A percentile compares a stretch with the other conserved stretches of the same genome.
Conservation (phyloP, 2,797 vertebrate species). For the Borostomias antarcticus region DNA sequence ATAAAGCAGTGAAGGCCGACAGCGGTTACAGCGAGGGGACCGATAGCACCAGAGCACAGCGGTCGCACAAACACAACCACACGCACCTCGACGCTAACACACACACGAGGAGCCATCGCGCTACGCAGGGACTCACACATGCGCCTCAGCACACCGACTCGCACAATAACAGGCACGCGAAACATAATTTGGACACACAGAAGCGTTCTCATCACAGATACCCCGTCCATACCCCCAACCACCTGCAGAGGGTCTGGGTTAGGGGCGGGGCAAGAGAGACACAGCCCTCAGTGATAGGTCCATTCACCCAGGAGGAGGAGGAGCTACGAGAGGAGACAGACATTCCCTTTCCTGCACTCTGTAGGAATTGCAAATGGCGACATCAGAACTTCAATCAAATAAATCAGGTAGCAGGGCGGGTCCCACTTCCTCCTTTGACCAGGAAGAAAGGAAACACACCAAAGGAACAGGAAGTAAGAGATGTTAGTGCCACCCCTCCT, state of each 20-base stretch:
- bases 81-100: constrained; percentile 1
- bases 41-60: constrained; percentile 29
- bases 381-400: constrained; percentile 43
- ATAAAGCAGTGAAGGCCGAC: constrained; percentile 80
- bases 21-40: constrained; percentile 76
- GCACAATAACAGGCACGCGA: constrained; percentile 26
- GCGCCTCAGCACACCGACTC: constrained; percentile 18
- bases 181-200: constrained; percentile 17
- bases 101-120: background rate
- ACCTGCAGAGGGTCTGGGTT: constrained; percentile 67
- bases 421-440: constrained; percentile 66
- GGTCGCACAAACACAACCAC: constrained; percentile 15
- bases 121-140: constrained; percentile 1
- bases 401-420: constrained; percentile 54
- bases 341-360: constrained; percentile 45
- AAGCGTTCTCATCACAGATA: constrained; percentile 49
- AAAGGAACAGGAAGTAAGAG: constrained; percentile 37
- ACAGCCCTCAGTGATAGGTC: constrained; percentile 41
- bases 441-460: constrained; percentile 55
- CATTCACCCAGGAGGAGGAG: constrained; percentile 63
- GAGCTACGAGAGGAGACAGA: constrained; percentile 43
- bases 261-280: constrained; percentile 55
- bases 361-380: constrained; percentile 71
- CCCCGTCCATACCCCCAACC: constrained; percentile 57
- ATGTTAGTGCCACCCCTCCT: constrained; percentile 29